Conservation (phyloP, 2,113 vertebrate genomes). For the Strix uralensis region DNA sequence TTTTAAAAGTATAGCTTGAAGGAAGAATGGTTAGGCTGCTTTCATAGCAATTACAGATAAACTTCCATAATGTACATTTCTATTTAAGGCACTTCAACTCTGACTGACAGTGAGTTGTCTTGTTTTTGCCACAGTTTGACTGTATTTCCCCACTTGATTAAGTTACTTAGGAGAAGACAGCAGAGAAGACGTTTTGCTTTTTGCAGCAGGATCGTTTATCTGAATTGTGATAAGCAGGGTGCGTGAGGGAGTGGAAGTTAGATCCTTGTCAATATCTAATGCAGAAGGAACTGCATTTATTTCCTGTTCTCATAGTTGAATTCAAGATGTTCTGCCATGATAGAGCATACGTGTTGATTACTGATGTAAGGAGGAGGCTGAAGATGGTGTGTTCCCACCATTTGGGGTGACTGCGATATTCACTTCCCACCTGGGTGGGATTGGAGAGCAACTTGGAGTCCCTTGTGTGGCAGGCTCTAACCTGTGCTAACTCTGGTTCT, state of each 20-base stretch:
- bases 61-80: background rate
- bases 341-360: background rate
- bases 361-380: background rate
- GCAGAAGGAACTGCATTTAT: background rate
- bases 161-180: background rate
- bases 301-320: conserved; percentile 19
- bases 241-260: background rate
- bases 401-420: background rate
- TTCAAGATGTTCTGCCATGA: background rate
- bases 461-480: background rate
- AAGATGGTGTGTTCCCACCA: background rate
- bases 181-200: background rate
- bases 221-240: background rate
- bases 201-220: background rate
- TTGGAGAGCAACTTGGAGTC: background rate
- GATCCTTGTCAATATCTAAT: conserved; percentile 14
- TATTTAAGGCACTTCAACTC: background rate
- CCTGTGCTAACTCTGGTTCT: background rate
- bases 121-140: background rate
- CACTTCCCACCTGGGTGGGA: background rate
- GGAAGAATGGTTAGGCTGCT: background rate
- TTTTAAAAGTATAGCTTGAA: background rate
- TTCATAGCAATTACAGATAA: background rate
- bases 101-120: background rate
- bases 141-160: background rate